Conservation (phyloP, 2,797 vertebrate species). For the Anguilla obscura region DNA sequence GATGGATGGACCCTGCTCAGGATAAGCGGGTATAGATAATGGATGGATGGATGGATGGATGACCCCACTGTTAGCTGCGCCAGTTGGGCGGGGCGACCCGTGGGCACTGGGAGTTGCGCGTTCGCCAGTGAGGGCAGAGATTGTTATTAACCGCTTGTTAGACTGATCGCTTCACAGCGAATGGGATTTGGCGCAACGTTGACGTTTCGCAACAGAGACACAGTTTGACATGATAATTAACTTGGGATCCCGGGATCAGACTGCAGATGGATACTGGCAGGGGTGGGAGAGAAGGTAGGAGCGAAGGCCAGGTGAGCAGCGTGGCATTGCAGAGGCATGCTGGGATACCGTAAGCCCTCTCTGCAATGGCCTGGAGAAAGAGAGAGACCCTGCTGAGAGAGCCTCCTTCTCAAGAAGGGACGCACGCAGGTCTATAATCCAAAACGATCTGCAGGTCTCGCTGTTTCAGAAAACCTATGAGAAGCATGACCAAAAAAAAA, state of each 20-base stretch:
- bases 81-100: not conserved
- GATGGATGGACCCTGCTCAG: too few species aligned
- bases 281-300: not conserved
- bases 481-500: not conserved
- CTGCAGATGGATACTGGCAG: not conserved
- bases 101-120: not conserved
- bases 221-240: not conserved
- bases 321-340: not conserved
- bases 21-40: too few species aligned
- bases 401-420: not conserved
- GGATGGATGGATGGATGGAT: not conserved
- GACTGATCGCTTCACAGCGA: not conserved
- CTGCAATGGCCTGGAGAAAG: not conserved
- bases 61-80: not conserved
- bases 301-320: not conserved
- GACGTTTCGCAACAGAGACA: not conserved
- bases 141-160: not conserved
- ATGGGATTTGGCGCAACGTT: not conserved
- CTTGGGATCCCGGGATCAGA: not conserved
- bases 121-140: not conserved
- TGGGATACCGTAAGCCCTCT: not conserved
- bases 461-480: not conserved
- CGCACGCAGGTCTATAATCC: not conserved
- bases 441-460: not conserved
- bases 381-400: not conserved